Base-by-base conservation (phyloP, 2,797 vertebrate genomes). In the Lepilemur ruficaudatus region DNA sequence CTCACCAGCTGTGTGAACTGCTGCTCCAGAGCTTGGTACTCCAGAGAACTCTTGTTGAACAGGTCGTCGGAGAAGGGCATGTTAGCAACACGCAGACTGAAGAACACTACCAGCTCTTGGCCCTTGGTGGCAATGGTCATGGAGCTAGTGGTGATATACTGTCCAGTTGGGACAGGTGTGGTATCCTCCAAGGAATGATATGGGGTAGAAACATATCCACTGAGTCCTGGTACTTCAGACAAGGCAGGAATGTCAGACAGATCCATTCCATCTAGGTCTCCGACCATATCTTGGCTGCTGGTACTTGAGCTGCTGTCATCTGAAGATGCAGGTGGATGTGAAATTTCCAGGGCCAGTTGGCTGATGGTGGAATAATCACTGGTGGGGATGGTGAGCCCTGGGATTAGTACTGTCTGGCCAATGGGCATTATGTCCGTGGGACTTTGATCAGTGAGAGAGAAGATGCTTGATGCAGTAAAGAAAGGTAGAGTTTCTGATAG, bases 71-170 rank as follows among this genome's bases (percentile, higher is more conserved):
- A 99, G 98, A 99, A 99, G 97, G 98, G 98, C 99, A 99, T 98
- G 98, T 99, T 99, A 95, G 99, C 99, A 7, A 99, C 99, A 4
- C 99, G 98, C 85, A 99, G 97, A 95, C 99, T 99, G 98, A 99
- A 99, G 98, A 99, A 99, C 67, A 99, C 99, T 78, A 99, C 99
- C 28, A 99, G 98, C 92, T 99, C 99, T 83, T 98, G 98, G 94
- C 99, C 99, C 73, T 98, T 98, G 97, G 96, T 89, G 11, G 98
- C 98, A 0, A 97, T 98, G 55, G 99, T 99, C 99, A 99, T 98
- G 82, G 98, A 95, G 50, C 99, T 99, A 14, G 99, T 99, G 32
- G 99, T 99, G 46, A 99, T 70, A 48, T 99, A 99, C 50, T 97
- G 98, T 46, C 98, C 50, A 0, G 96, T 98, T 0, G 99, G 98